Conservation (phyloP, 2,113 vertebrate species). For the Himantopus leucocephalus region DNA sequence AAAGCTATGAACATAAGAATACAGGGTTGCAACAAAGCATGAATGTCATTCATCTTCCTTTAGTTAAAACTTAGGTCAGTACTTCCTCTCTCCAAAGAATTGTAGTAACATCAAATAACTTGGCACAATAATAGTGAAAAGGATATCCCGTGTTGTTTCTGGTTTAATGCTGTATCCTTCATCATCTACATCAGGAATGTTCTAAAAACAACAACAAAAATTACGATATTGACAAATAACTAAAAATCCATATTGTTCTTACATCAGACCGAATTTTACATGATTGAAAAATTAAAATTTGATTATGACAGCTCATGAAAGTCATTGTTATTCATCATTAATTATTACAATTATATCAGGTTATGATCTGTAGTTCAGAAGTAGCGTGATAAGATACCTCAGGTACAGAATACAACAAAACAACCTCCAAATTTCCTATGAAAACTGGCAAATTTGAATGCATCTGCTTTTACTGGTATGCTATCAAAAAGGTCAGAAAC, state of each 20-base stretch:
- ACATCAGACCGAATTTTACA: not conserved
- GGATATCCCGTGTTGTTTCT: constrained; percentile 92
- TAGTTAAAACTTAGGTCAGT: not conserved
- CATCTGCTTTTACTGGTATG: not conserved
- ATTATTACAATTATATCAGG: not conserved
- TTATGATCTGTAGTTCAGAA: not conserved
- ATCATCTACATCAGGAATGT: constrained; percentile 91
- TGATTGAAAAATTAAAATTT: not conserved
- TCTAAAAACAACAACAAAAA: constrained; percentile 74
- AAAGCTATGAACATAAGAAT: not conserved
- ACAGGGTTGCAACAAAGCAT: not conserved
- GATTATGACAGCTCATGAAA: not conserved
- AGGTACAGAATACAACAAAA: not conserved
- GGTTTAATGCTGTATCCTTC: constrained; percentile 97
- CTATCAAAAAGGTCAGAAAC: not conserved
- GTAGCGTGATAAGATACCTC: not conserved
- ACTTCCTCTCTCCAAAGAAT: not conserved
- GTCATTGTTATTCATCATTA: not conserved
- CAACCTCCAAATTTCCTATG: not conserved
- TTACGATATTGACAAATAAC: not conserved
- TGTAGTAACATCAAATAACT: not conserved
- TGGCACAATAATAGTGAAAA: constrained; percentile 54
- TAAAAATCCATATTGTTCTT: not conserved
- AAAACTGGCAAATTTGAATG: not conserved
- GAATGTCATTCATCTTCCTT: not conserved